Evolutionary conservation across 2,797 vertebrate genomes (phyloP).

Genomic region (Gobionotothen gibberifrons): DNA sequence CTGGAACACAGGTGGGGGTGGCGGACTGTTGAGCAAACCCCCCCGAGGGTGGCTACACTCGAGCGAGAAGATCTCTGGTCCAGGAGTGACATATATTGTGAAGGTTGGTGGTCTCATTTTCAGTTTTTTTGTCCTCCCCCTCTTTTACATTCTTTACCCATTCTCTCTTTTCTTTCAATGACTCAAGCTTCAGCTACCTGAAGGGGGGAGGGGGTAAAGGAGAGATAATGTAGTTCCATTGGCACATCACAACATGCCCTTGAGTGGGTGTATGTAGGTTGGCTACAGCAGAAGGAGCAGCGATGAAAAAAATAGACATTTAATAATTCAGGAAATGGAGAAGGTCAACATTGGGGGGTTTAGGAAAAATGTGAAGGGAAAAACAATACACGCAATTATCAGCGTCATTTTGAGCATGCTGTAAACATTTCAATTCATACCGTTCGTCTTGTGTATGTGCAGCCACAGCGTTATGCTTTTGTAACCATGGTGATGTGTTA

Average conservation of each 20-base stretch:
- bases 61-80: slow-evolving; percentile 96
- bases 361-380: slow-evolving; percentile 41
- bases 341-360: slow-evolving; percentile 63
- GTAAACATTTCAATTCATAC: slow-evolving; percentile 38
- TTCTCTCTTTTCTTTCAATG: slow-evolving; percentile 79
- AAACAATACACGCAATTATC: slow-evolving; percentile 45
- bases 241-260: slow-evolving; percentile 68
- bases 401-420: slow-evolving; percentile 21
- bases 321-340: slow-evolving; percentile 77
- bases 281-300: slow-evolving; percentile 65
- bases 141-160: slow-evolving; percentile 16
- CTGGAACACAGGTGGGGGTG: slow-evolving; percentile 85
- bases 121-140: background rate
- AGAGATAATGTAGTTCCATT: slow-evolving; percentile 54
- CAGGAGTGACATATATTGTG: slow-evolving; percentile 96
- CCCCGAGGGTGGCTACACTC: slow-evolving; percentile 92
- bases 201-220: slow-evolving; percentile 17
- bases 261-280: slow-evolving; percentile 74
- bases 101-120: slow-evolving; percentile 89
- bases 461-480: slow-evolving; percentile 67
- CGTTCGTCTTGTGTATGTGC: slow-evolving; percentile 38
- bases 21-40: slow-evolving; percentile 89
- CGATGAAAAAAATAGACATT: slow-evolving; percentile 68
- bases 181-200: slow-evolving; percentile 60
- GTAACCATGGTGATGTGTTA: slow-evolving; percentile 78